Percentiles rank a stretch among this genome's conserved stretches.
Evolutionary conservation across 1,140 invertebrate genomes (phyloP).

Genomic region (Drosophila kurseongensis): DNA sequence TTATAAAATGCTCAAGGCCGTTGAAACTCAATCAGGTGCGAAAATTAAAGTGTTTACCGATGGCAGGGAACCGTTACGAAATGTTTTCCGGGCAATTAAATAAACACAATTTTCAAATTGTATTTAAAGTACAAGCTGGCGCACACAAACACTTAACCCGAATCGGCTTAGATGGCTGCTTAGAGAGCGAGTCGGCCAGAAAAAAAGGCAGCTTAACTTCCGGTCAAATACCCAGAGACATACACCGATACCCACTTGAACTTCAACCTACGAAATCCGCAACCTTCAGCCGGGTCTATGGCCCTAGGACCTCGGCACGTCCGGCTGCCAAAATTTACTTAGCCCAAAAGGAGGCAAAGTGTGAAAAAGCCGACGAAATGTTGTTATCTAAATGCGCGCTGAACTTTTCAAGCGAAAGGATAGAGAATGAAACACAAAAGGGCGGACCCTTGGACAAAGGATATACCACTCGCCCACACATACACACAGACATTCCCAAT

Average conservation of each 20-base stretch:
- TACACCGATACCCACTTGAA: slow-evolving; percentile 34
- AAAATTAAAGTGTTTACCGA: slow-evolving; percentile 53
- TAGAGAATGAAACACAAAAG: slow-evolving; percentile 46
- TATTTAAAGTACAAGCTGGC: slow-evolving; percentile 75
- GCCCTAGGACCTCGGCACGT: slow-evolving; percentile 44
- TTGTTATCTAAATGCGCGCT: slow-evolving; percentile 77
- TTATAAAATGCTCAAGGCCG: slow-evolving; percentile 20
- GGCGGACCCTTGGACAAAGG: slow-evolving; percentile 44
- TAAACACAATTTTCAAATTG: slow-evolving; percentile 83
- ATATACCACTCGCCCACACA: slow-evolving; percentile 21
- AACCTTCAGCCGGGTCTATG: slow-evolving; percentile 56
- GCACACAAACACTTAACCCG: slow-evolving; percentile 8
- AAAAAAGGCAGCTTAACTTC: slow-evolving; percentile 59
- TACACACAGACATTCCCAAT: slow-evolving; percentile 45
- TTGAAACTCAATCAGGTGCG: slow-evolving; percentile 64
- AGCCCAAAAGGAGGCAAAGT: slow-evolving; percentile 56
- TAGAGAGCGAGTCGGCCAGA: slow-evolving; percentile 20
- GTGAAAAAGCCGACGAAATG: slow-evolving; percentile 78
- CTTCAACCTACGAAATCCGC: slow-evolving; percentile 50
- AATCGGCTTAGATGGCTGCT: slow-evolving; percentile 14
- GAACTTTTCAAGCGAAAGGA: slow-evolving; percentile 71
- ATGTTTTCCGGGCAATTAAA: slow-evolving; percentile 79
- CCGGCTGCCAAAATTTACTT: slow-evolving; percentile 47
- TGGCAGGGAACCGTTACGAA: slow-evolving; percentile 35
- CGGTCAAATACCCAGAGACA: slow-evolving; percentile 61